phyloP scores from a whole-genome alignment of 1,140 invertebrate genomes.

The Zaprionus capensis region DNA sequence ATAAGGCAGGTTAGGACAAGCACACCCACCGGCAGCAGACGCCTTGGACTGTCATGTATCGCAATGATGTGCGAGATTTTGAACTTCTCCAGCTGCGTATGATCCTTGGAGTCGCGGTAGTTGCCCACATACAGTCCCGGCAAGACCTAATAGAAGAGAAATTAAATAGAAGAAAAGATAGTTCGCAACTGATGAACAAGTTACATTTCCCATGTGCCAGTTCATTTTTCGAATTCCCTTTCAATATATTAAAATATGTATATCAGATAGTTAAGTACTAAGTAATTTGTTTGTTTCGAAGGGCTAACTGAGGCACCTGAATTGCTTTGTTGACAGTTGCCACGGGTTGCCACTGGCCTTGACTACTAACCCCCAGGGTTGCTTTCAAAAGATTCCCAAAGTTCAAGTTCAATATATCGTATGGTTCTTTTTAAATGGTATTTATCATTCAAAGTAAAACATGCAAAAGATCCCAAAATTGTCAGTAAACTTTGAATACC shows the following conservation, averaged over 20 bases:
- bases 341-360: slow-evolving; percentile 32
- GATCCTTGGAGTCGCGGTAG: slow-evolving; percentile 96
- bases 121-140: slow-evolving; percentile 94
- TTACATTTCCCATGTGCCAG: slow-evolving; percentile 70
- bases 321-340: slow-evolving; percentile 28
- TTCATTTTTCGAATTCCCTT: slow-evolving; percentile 40
- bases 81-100: slow-evolving; percentile 93
- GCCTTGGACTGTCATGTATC: slow-evolving; percentile 96
- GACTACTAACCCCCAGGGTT: slow-evolving; percentile 51
- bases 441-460: neutral
- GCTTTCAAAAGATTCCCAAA: neutral
- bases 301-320: slow-evolving; percentile 5
- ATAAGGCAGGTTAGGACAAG: neutral
- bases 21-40: slow-evolving; percentile 90
- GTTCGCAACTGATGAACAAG: neutral
- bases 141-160: slow-evolving; percentile 87
- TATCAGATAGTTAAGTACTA: neutral
- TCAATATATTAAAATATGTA: slow-evolving; percentile 12
- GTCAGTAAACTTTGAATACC: neutral
- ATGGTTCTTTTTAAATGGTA: neutral
- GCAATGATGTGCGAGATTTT: slow-evolving; percentile 98
- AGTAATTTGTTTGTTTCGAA: slow-evolving; percentile 26
- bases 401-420: neutral
- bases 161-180: neutral
- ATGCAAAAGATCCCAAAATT: neutral